Conservation (phyloP, 2,113 vertebrate species). For the Maccullochella peelii region DNA sequence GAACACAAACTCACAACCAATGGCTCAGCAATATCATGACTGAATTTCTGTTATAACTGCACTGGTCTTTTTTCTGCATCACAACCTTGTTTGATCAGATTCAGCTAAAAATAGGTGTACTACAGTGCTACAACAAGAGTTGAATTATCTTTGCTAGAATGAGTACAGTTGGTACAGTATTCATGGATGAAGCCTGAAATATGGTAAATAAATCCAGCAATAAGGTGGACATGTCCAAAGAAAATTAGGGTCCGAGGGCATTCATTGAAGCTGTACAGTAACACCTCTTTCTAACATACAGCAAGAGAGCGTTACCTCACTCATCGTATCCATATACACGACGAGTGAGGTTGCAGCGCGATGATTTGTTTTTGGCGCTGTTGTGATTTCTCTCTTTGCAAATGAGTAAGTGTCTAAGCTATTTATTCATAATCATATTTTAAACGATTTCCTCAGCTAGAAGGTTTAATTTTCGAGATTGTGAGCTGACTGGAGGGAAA, state of each 20-base stretch:
- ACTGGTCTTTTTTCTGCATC: constrained; percentile 10
- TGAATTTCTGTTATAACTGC: neutral
- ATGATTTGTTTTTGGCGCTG: too few relatives aligned
- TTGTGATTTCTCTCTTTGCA: too few relatives aligned
- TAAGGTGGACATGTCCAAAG: neutral
- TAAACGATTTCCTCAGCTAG: too few relatives aligned
- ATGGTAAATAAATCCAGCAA: neutral
- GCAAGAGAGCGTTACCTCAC: too few relatives aligned
- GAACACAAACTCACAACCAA: neutral
- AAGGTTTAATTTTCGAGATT: too few relatives aligned
- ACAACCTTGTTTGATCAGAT: constrained; percentile 26
- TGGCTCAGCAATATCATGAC: constrained; percentile 16
- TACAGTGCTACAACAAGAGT: neutral
- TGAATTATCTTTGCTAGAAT: neutral
- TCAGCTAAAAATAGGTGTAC: constrained; percentile 24
- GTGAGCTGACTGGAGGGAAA: too few relatives aligned
- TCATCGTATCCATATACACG: too few relatives aligned
- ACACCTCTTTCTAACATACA: too few relatives aligned
- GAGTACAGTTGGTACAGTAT: neutral
- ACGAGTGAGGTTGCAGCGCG: too few relatives aligned
- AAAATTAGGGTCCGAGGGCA: neutral
- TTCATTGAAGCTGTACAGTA: neutral
- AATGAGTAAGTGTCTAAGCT: too few relatives aligned
- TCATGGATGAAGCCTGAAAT: neutral
- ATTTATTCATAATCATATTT: too few relatives aligned